Percentiles rank a stretch among this genome's conserved stretches.
Conservation (phyloP, 2,113 vertebrate genomes). For the Podarcis muralis region DNA sequence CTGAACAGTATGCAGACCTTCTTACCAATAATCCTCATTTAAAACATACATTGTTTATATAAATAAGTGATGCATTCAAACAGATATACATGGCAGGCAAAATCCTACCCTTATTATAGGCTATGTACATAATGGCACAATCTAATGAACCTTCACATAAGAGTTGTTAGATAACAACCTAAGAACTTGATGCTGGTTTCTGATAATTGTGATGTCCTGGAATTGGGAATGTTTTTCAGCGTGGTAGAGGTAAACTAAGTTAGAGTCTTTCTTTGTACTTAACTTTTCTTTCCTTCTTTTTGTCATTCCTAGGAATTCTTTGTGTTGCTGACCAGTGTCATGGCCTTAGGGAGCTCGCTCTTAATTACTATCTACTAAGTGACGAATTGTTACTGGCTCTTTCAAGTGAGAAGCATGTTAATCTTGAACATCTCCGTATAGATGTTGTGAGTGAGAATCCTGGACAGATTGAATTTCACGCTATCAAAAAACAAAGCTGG, state of each 20-base stretch:
- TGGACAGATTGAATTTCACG: slow-evolving; percentile 73
- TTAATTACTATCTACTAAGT: slow-evolving; percentile 81
- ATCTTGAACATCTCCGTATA: slow-evolving; percentile 80
- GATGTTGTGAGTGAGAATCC: slow-evolving; percentile 80
- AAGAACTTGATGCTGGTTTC: not conserved
- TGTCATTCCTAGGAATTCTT: slow-evolving; percentile 74
- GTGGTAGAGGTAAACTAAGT: not conserved
- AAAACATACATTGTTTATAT: not conserved
- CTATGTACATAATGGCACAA: not conserved
- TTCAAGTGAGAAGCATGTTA: slow-evolving; percentile 78
- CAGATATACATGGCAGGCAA: not conserved
- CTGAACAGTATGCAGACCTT: not conserved
- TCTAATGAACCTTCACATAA: not conserved
- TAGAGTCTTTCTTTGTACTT: not conserved
- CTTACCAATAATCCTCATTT: not conserved
- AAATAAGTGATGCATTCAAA: not conserved
- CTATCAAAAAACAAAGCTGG: slow-evolving; percentile 81
- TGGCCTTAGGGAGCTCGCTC: slow-evolving; percentile 78
- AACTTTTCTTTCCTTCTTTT: not conserved
- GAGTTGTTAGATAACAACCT: not conserved
- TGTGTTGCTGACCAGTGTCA: slow-evolving; percentile 83
- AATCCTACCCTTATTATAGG: not conserved
- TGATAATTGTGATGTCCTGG: not conserved
- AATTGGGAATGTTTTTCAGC: not conserved
- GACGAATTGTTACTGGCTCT: slow-evolving; percentile 79